These are phyloP conservation scores for Gymnogyps californianus DNA, from an alignment of 2,113 vertebrate genomes.

Conservation along the genomic window DNA sequence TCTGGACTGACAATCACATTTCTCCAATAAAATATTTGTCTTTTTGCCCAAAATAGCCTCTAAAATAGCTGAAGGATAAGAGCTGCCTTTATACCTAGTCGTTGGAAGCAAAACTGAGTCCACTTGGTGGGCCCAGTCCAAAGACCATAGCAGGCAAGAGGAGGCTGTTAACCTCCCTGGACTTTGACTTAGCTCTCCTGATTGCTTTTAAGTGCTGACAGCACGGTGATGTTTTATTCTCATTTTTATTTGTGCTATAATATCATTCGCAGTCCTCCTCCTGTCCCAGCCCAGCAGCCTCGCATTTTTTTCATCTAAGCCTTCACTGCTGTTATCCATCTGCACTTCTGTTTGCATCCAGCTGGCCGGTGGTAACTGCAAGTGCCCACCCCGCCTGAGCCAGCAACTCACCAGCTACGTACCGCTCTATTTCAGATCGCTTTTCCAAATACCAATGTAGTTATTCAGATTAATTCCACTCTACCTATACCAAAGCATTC, in stretches of 20 bases:
- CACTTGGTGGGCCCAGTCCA: not conserved
- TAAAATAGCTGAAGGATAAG: not conserved
- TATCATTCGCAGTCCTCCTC: not conserved
- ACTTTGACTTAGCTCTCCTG: not conserved
- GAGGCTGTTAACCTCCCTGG: not conserved
- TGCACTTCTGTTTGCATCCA: not conserved
- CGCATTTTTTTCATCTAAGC: not conserved
- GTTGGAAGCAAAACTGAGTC: not conserved
- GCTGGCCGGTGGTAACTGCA: not conserved
- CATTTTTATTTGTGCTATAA: not conserved
- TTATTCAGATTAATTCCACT: not conserved
- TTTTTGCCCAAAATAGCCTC: not conserved
- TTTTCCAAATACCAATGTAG: not conserved
- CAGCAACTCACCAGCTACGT: not conserved
- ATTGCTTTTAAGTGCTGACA: not conserved
- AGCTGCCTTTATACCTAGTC: not conserved
- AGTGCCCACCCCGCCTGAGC: not conserved
- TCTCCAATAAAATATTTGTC: not conserved
- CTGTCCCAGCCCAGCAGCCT: not conserved
- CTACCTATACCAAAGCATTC: not conserved
- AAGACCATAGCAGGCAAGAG: rapidly evolving
- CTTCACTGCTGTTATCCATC: not conserved
- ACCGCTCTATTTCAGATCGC: not conserved
- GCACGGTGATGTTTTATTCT: not conserved
- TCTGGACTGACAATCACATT: not conserved